These are phyloP conservation scores for Pogonophryne albipinna DNA, from an alignment of 2,797 vertebrate genomes.

Conservation along the genomic window DNA sequence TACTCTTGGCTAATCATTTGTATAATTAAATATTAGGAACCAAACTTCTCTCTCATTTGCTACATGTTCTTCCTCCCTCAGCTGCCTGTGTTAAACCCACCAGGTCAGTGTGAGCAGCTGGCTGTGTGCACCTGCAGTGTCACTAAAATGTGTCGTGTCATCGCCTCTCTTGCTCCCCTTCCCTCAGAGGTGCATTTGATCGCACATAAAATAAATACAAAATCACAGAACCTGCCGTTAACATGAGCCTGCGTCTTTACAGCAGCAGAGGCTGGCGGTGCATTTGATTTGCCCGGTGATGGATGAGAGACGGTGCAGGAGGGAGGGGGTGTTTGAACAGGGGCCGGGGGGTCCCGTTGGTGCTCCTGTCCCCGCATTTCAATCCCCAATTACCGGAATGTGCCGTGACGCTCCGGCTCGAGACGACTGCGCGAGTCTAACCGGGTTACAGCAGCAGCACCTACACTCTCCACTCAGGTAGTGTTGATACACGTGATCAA, in stretches of 20 bases:
- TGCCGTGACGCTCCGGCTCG: constrained; percentile 71
- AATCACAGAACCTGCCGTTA: constrained; percentile 55
- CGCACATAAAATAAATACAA: constrained; percentile 65
- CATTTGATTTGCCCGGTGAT: constrained; percentile 81
- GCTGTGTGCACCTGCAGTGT: constrained; percentile 44
- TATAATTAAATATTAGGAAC: not conserved
- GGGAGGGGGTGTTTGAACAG: constrained; percentile 5
- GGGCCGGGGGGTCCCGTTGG: constrained; percentile 55
- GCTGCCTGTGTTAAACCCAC: constrained; percentile 5
- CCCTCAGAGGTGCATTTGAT: constrained; percentile 55
- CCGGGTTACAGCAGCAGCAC: constrained; percentile 56
- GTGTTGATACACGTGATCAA: constrained; percentile 34
- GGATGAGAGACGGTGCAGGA: constrained; percentile 71
- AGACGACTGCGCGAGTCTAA: constrained; percentile 58
- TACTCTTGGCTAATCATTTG: too few relatives aligned
- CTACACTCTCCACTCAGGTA: constrained; percentile 16
- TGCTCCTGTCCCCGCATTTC: constrained; percentile 74
- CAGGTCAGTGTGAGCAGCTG: constrained; percentile 22
- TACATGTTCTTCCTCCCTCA: not conserved
- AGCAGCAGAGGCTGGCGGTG: constrained; percentile 43
- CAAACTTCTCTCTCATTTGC: not conserved
- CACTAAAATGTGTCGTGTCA: constrained; percentile 76
- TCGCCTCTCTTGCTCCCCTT: constrained; percentile 52
- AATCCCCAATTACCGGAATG: constrained; percentile 82
- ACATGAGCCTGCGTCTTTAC: constrained; percentile 42